Evolutionary conservation across 2,888 invertebrate genomes (phyloP).

Genomic region (Timema podura): DNA sequence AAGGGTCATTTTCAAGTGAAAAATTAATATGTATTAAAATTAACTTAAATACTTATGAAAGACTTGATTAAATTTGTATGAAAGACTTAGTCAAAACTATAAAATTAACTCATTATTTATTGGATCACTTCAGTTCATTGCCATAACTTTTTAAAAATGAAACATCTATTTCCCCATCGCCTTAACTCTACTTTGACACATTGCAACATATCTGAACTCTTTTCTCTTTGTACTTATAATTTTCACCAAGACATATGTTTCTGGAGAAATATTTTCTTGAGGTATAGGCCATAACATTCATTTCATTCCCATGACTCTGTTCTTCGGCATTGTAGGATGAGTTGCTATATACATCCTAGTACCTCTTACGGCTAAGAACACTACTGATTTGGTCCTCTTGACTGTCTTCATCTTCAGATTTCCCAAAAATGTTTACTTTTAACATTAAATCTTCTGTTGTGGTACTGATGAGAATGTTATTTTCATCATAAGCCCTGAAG

Average conservation of each 20-base stretch:
- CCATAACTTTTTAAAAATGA: not conserved
- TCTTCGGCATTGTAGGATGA: not conserved
- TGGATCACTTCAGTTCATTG: not conserved
- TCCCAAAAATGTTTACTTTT: not conserved
- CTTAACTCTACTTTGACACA: not conserved
- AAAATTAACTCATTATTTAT: no score
- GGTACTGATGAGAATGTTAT: not conserved
- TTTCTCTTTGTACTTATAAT: not conserved
- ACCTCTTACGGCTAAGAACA: not conserved
- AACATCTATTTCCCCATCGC: not conserved
- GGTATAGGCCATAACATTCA: not conserved
- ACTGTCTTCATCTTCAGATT: no score
- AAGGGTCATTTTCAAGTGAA: no score
- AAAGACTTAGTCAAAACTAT: no score
- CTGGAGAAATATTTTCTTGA: not conserved
- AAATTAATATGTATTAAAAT: no score
- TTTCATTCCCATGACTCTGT: not conserved
- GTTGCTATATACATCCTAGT: not conserved
- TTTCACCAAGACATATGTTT: not conserved
- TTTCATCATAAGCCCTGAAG: conserved; percentile 5
- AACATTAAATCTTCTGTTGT: not conserved
- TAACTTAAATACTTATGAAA: no score
- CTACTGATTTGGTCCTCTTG: not conserved
- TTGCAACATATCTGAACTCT: not conserved
- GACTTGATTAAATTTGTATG: no score